These are phyloP conservation scores for Anas platyrhynchos DNA, from an alignment of 2,113 vertebrate species.

Conservation along the genomic window DNA sequence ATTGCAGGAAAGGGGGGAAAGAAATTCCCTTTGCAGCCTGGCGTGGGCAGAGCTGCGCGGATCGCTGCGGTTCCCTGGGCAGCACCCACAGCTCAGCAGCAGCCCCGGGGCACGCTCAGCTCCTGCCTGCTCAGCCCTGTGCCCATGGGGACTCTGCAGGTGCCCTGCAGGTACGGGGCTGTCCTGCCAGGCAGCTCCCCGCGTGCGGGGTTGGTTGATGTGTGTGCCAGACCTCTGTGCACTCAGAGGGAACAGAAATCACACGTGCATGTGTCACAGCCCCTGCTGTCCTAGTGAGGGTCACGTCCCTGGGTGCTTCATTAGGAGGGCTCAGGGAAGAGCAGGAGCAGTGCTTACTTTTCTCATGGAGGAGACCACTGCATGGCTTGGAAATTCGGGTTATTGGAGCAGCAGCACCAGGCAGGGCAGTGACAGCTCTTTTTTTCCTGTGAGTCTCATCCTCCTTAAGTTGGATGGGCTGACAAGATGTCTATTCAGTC, in stretches of 20 bases:
- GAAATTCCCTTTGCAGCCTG: background rate
- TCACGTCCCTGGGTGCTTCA: fast-evolving
- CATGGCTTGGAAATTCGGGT: fast-evolving
- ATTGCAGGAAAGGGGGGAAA: background rate
- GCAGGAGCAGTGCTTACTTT: background rate
- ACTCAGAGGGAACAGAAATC: background rate
- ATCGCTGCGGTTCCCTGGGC: background rate
- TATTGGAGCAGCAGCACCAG: background rate
- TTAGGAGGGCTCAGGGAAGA: background rate
- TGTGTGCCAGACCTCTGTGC: background rate
- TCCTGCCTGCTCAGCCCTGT: fast-evolving
- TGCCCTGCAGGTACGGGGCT: background rate
- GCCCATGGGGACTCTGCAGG: background rate
- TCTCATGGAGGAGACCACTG: fast-evolving
- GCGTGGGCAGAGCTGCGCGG: fast-evolving
- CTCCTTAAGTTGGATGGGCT: background rate
- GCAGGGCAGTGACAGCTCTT: background rate
- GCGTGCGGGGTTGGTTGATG: too few relatives aligned
- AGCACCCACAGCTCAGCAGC: too few relatives aligned
- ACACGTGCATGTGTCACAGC: fast-evolving
- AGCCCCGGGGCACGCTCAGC: too few relatives aligned
- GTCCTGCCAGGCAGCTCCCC: background rate
- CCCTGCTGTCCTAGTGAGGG: too few relatives aligned
- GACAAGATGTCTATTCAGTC: too few relatives aligned
- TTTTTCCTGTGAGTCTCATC: background rate